These are phyloP conservation scores for Myocastor coypus DNA, from an alignment of 2,113 vertebrate genomes.

Conservation along the genomic window DNA sequence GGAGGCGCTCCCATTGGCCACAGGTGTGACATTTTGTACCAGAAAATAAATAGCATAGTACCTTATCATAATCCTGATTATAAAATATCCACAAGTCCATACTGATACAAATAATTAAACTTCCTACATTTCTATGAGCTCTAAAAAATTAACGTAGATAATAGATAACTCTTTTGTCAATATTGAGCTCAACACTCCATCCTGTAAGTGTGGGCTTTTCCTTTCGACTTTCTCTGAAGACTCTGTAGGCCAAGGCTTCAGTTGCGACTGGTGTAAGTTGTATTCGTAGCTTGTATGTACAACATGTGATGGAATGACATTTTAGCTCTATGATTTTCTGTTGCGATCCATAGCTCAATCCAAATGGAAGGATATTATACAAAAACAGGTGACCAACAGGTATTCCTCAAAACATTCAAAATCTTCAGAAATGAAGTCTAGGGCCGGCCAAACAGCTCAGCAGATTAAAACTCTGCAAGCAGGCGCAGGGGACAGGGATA, in stretches of 20 bases:
- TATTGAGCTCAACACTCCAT: background rate
- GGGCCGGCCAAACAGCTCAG: too few species aligned
- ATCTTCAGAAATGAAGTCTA: background rate
- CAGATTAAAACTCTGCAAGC: too few species aligned
- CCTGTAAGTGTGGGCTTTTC: background rate
- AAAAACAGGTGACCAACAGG: background rate
- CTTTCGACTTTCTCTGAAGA: background rate
- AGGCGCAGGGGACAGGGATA: too few species aligned
- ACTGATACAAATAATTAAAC: background rate
- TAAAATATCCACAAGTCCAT: background rate
- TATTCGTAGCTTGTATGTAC: background rate
- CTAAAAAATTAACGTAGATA: background rate
- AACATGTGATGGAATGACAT: background rate
- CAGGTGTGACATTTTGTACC: background rate
- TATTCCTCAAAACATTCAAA: background rate
- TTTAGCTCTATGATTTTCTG: background rate
- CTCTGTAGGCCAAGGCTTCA: background rate
- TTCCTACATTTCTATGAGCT: background rate
- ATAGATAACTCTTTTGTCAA: background rate
- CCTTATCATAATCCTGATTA: background rate
- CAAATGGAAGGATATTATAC: background rate
- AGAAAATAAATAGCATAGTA: background rate
- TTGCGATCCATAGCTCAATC: background rate
- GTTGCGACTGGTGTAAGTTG: background rate
- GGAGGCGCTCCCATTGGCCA: background rate